Conservation (phyloP, 2,797 vertebrate genomes). For the Jordanella pulchra region DNA sequence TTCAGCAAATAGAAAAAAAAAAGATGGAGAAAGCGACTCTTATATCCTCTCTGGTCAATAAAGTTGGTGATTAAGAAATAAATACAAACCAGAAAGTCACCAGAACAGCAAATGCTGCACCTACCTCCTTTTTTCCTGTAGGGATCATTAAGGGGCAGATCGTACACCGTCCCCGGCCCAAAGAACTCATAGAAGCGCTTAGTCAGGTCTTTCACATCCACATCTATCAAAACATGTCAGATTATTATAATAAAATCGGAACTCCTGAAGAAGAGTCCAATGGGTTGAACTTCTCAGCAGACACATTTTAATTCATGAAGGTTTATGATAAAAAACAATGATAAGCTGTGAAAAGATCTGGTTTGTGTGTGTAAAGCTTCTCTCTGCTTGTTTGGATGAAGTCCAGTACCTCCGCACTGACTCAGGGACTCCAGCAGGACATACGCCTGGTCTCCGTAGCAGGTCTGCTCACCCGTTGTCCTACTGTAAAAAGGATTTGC, state of each 20-base stretch:
- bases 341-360: neutral
- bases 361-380: neutral
- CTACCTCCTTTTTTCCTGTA: conserved; percentile 73
- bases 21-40: conserved; percentile 29
- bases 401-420: conserved; percentile 67
- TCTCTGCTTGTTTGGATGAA: neutral
- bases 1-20: conserved; percentile 17
- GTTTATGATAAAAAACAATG: neutral
- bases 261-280: no score
- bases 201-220: conserved; percentile 68
- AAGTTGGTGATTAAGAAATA: conserved; percentile 32
- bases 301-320: neutral
- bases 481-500: conserved; percentile 76
- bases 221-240: conserved; percentile 47
- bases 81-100: neutral
- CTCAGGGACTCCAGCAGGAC: conserved; percentile 75
- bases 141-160: conserved; percentile 74
- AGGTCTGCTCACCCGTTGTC: conserved; percentile 73
- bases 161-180: conserved; percentile 69
- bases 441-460: conserved; percentile 78
- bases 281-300: neutral
- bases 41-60: neutral
- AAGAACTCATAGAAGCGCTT: conserved; percentile 69
- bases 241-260: neutral
- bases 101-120: conserved; percentile 32